Evolutionary conservation across 2,113 vertebrate species (phyloP).

Genomic region (Sialia sialis): DNA sequence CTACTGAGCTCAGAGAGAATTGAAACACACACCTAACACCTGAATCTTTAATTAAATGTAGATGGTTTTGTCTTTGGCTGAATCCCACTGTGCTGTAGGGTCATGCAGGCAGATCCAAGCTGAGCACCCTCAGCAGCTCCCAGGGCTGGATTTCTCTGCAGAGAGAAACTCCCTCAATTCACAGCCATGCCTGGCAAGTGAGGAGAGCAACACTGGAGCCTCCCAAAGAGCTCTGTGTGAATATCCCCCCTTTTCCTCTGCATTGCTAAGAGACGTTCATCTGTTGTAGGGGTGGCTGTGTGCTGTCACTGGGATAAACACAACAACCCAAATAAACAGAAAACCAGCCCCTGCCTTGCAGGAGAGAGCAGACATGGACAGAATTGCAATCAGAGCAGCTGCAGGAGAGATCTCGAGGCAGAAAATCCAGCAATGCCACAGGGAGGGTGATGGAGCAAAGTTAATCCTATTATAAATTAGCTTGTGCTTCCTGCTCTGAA

Average conservation of each 20-base stretch:
- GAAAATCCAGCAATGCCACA: not conserved
- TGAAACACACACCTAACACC: fast-evolving
- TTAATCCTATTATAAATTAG: constrained; percentile 50
- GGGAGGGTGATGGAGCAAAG: not conserved
- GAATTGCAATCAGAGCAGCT: constrained; percentile 26
- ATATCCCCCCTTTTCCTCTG: fast-evolving
- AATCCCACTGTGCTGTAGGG: not conserved
- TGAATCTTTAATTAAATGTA: not conserved
- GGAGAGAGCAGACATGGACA: not conserved
- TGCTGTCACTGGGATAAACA: not conserved
- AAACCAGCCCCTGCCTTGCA: not conserved
- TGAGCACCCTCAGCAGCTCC: not conserved
- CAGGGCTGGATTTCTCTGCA: not conserved
- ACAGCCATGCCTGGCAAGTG: not conserved
- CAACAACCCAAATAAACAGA: constrained; percentile 6
- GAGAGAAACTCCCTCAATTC: not conserved
- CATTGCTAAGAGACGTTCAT: not conserved
- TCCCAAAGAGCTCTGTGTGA: not conserved
- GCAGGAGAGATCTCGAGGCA: not conserved
- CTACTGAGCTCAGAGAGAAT: not conserved
- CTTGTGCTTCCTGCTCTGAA: not conserved
- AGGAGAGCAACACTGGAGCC: not conserved
- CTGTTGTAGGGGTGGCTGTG: not conserved
- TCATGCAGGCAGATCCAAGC: not conserved
- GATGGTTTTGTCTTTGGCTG: not conserved